phyloP scores from a whole-genome alignment of 1,140 invertebrate genomes.

The Drosophila sproati region DNA sequence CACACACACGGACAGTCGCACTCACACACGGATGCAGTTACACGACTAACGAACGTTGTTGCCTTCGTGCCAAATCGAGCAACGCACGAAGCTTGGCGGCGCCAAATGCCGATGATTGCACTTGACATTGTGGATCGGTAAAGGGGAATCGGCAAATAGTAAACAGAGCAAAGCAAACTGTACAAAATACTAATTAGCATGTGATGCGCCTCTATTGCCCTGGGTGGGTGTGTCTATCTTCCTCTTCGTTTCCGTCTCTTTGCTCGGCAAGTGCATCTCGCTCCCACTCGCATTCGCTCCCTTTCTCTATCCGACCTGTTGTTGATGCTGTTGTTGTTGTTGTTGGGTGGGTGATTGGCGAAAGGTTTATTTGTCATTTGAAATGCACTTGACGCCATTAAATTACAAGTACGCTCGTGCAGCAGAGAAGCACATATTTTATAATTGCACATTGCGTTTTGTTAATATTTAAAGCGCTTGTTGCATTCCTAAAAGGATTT shows the following conservation, averaged over 20 bases:
- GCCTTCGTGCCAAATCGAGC: slow-evolving; percentile 20
- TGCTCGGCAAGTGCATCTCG: slow-evolving; percentile 20
- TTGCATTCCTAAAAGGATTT: slow-evolving; percentile 34
- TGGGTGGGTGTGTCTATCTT: slow-evolving; percentile 62
- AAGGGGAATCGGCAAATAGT: slow-evolving; percentile 35
- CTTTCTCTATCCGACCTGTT: slow-evolving; percentile 7
- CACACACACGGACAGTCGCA: background rate
- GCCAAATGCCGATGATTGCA: slow-evolving; percentile 44
- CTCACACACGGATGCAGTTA: background rate
- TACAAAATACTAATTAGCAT: slow-evolving; percentile 68
- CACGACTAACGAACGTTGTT: slow-evolving; percentile 9
- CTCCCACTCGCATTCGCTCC: slow-evolving; percentile 1
- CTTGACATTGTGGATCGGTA: slow-evolving; percentile 55
- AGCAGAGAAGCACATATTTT: slow-evolving; percentile 29
- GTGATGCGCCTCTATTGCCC: slow-evolving; percentile 50
- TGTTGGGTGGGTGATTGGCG: slow-evolving; percentile 41
- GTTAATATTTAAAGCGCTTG: slow-evolving; percentile 39
- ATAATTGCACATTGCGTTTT: slow-evolving; percentile 56
- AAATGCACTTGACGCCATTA: slow-evolving; percentile 61
- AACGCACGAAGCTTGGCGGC: slow-evolving; percentile 1
- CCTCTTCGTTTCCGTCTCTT: background rate
- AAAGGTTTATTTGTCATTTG: slow-evolving; percentile 70
- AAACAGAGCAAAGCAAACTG: slow-evolving; percentile 60
- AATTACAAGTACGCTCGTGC: slow-evolving; percentile 45
- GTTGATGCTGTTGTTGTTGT: slow-evolving; percentile 46